phyloP scores from a whole-genome alignment of 2,113 vertebrate species.

The Micronycteris hirsuta region DNA sequence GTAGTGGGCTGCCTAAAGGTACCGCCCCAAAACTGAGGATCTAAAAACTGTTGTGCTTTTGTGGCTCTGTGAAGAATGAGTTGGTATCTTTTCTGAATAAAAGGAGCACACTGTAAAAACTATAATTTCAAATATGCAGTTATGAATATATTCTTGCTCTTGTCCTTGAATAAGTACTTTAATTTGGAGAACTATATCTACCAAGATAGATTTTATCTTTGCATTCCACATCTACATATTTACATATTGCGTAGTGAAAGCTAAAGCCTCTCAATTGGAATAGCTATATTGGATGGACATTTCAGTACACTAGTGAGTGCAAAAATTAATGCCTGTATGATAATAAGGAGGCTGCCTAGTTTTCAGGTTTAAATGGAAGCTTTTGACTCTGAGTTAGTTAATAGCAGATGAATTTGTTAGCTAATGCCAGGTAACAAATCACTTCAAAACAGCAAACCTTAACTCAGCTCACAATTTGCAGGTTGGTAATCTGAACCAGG shows the following conservation, averaged over 20 bases:
- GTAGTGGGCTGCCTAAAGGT: background rate
- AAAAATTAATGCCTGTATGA: background rate
- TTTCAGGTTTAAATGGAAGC: background rate
- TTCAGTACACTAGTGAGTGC: background rate
- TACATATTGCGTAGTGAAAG: background rate
- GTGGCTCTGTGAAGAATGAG: background rate
- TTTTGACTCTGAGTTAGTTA: background rate
- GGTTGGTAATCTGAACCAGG: background rate
- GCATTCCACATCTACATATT: background rate
- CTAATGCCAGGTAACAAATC: background rate
- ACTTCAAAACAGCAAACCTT: background rate
- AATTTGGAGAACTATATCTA: background rate
- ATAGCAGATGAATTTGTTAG: background rate
- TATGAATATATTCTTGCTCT: background rate
- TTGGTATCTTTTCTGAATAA: background rate
- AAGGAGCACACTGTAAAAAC: background rate
- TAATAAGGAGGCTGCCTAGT: background rate
- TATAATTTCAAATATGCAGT: background rate
- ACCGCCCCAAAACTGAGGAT: background rate
- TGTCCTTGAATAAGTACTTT: background rate
- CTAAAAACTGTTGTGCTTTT: background rate
- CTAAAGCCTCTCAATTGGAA: background rate
- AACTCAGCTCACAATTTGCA: background rate
- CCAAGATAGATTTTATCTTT: background rate
- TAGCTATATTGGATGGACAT: background rate